Evolutionary conservation across 1,140 invertebrate species (phyloP).

Genomic region (Euura saliciscinereae): DNA sequence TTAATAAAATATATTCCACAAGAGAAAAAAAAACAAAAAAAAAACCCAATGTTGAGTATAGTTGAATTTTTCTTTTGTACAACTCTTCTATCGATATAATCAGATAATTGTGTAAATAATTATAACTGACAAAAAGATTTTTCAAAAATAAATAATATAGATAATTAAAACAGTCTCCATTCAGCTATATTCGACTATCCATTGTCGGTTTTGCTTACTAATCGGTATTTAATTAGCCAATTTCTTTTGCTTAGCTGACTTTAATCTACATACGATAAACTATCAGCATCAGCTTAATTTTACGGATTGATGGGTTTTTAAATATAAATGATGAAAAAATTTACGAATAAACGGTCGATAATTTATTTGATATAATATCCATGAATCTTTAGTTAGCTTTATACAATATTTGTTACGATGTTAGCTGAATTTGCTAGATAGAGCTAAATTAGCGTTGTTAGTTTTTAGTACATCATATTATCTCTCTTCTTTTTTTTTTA

Average conservation of each 20-base stretch:
- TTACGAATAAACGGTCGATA: slow-evolving; percentile 9
- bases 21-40: background rate
- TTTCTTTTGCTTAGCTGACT: background rate
- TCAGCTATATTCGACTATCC: background rate
- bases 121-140: background rate
- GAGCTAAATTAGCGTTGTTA: slow-evolving; percentile 13
- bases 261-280: no score
- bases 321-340: background rate
- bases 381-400: slow-evolving; percentile 11
- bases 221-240: background rate
- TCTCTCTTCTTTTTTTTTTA: no score
- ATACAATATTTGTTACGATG: slow-evolving; percentile 9
- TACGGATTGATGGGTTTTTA: background rate
- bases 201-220: no score
- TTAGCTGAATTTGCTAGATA: slow-evolving; percentile 13
- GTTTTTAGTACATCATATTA: background rate
- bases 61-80: background rate
- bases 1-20: slow-evolving; percentile 42
- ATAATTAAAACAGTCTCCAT: background rate
- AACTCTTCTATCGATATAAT: background rate
- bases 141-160: background rate
- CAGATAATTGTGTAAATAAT: background rate
- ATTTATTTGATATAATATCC: slow-evolving; percentile 13
- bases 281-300: background rate
- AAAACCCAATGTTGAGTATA: background rate